Base-by-base conservation (phyloP, 2,888 invertebrate species). In the Deilephila elpenor region DNA sequence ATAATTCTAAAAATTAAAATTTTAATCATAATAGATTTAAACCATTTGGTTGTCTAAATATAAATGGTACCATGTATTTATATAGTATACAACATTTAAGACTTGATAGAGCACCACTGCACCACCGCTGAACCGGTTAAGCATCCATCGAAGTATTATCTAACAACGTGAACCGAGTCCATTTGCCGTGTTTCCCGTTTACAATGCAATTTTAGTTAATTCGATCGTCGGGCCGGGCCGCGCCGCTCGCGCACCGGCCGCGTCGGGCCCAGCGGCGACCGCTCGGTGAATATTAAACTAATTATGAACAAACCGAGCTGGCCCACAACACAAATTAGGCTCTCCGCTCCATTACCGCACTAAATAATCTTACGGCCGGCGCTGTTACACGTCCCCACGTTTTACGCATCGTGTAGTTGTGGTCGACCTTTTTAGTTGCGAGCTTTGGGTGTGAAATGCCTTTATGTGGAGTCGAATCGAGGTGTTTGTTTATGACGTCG, bases 141-240 rank as follows among this genome's bases (percentile, higher is more conserved):
- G 20, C 20, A 29, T 53, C 71, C 29, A 34, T 56, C 56, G 44
- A 73, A 34, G 56, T 73, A 59, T 60, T 71, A 59, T 61, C 32
- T 61, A 74, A 71, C 25, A 60, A 59, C 25, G 17, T 60, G 51
- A 70, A 61, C 29, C 62, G 32, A 74, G 70, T 75, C 75, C 71
- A 78, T 80, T 70, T 77, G 73, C 78, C 60, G 75, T 77, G 83
- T 87, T 87, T 85, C 85, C 83, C 82, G 86, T 85, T 86, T 89
- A 89, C 90, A 93, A 93, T 93, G 91, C 91, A 93, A 92, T 93
- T 93, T 91, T 83, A 87, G 91, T 87, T 93, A 92, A 93, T 93
- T 92, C 85, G 83, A 89, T 92, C 83, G 86, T 80, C 78, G 78
- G 77, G 77, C 75, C 70, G 70, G 73, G 70, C 75, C 73, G 64